phyloP scores from a whole-genome alignment of 2,113 vertebrate species.

The Orientallactaga bullata region DNA sequence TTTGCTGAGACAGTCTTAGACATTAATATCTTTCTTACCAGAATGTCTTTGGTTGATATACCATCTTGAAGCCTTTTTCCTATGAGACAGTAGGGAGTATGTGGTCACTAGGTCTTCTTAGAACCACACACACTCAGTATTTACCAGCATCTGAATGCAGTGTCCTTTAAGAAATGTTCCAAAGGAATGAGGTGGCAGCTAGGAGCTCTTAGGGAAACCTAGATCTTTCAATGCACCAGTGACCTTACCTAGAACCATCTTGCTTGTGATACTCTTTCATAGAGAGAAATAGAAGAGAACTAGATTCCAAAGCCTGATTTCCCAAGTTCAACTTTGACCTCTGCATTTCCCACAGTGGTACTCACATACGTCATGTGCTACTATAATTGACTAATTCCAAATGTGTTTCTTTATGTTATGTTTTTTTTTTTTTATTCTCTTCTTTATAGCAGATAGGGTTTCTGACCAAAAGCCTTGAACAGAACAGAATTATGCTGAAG shows the following conservation, averaged over 20 bases:
- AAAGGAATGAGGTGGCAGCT: background rate
- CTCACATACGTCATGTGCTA: background rate
- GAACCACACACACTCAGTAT: background rate
- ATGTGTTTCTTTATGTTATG: background rate
- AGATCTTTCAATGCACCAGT: background rate
- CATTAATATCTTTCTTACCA: background rate
- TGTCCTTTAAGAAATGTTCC: background rate
- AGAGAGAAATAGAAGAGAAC: background rate
- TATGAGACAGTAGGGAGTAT: background rate
- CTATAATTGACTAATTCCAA: background rate
- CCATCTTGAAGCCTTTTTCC: background rate
- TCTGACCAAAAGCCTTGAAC: background rate
- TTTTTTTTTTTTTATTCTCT: background rate
- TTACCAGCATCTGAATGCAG: background rate
- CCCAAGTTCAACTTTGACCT: no score
- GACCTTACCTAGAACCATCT: rapidly evolving
- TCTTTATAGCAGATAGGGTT: background rate
- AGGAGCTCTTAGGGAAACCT: background rate
- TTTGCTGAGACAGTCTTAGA: background rate
- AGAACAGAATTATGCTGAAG: background rate
- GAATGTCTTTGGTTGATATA: background rate
- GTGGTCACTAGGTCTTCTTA: background rate
- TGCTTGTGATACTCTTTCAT: background rate
- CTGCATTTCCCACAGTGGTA: background rate
- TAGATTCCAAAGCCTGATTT: background rate